Evolutionary conservation across 30 jellyfish, hydroid and myxozoan species (phyloP), one percentile per base, ranked within the genome.

Genomic region (Turritopsis rubra): DNA sequence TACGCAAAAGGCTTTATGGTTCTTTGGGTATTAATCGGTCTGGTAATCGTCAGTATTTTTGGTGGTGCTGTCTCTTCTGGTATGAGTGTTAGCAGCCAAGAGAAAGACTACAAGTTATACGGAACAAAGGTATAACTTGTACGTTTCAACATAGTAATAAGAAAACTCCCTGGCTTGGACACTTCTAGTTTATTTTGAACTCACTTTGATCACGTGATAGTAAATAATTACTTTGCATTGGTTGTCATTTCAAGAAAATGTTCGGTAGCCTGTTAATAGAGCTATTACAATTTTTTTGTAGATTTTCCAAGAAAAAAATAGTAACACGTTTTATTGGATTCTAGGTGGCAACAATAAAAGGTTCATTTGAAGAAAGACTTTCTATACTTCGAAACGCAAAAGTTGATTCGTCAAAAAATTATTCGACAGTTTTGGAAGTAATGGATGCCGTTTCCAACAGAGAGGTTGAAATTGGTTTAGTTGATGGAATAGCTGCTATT

Each of bases 51-150:
- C 28, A 22, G 79, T 52, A 30, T 78, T 8, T 78, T 78, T 78
- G 85, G 85, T 29, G 85, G 85, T 52, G 85, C 79, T 1, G 85
- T 78, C 30, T 78, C 85, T 19, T 52, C 85, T 21, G 85, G 79
- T 20, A 30, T 78, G 80, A 53, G 85, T 52, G 85, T 78, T n/a
- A 22, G 18, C 80, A 29, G 29, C 24, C 79, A 20, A 23, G 79
- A 78, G 19, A 52, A 23, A 25, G 79, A 30, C 8, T 29, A 29
- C 52, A 52, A 78, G 29, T 16, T 78, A 17, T 78, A 78, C 79
- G 85, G 85, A 13, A 29, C 79, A 52, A 26, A 30, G 79, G 85
- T 78, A 52, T 19, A n/a, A n/a, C n/a, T n/a, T n/a, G n/a, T n/a
- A n/a, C n/a, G n/a, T n/a, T n/a, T n/a, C n/a, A n/a, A n/a, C n/a